A percentile compares a stretch with the other conserved stretches of the same genome.
Evolutionary conservation across 2,797 vertebrate genomes (phyloP).

Genomic region (Mormyrus proboscirostris): DNA sequence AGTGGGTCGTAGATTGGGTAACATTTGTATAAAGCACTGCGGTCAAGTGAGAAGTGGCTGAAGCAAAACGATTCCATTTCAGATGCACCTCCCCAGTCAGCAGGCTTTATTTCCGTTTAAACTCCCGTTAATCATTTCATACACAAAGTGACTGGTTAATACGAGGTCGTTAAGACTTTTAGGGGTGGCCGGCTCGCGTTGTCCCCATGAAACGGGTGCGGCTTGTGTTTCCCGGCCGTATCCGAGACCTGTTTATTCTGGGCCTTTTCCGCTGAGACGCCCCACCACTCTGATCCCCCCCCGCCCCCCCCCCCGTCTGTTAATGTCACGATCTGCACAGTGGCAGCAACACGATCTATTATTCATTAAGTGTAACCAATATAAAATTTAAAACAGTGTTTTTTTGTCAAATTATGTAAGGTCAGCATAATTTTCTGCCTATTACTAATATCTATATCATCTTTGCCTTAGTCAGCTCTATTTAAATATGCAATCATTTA

Average conservation of each 20-base stretch:
- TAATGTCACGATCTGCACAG: constrained; percentile 67
- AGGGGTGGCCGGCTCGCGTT: constrained; percentile 42
- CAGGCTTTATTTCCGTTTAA: constrained; percentile 38
- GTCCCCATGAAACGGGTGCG: constrained; percentile 34
- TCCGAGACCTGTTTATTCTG: constrained; percentile 66
- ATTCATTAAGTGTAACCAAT: constrained; percentile 99
- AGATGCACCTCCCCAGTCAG: not conserved
- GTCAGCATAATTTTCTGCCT: constrained; percentile 99
- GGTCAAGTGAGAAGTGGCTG: not conserved
- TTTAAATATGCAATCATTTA: constrained; percentile 99
- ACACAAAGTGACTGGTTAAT: constrained; percentile 46
- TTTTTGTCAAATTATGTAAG: constrained; percentile 95
- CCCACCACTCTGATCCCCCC: constrained; percentile 53
- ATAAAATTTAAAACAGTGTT: constrained; percentile 99
- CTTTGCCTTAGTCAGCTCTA: constrained; percentile 99
- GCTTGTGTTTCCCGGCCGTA: constrained; percentile 25
- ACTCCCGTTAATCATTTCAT: constrained; percentile 41
- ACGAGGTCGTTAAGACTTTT: constrained; percentile 46
- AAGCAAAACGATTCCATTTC: not conserved
- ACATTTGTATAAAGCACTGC: not conserved
- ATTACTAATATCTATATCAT: constrained; percentile 99
- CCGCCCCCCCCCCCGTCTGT: constrained; percentile 40
- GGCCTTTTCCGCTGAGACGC: constrained; percentile 66
- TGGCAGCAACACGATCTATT: constrained; percentile 96
- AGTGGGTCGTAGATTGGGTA: not conserved